phyloP scores from a whole-genome alignment of 2,888 invertebrate genomes.

The Ectemnius cavifrons region DNA sequence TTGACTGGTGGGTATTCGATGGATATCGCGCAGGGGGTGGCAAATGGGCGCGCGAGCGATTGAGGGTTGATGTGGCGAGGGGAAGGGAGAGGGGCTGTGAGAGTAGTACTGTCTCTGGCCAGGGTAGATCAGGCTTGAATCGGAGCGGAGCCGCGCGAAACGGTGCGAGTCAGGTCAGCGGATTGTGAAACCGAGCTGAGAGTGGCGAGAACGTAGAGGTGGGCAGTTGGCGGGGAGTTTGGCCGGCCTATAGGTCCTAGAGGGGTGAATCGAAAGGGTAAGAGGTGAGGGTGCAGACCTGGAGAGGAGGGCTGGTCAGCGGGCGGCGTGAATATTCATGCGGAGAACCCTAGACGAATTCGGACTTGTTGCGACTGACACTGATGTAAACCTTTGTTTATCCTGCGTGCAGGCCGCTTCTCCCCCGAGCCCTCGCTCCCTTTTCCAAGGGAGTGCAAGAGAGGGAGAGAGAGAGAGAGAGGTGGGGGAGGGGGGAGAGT shows the following conservation, averaged over 20 bases:
- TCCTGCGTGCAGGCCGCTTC: conserved; percentile 58
- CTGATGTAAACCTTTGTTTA: conserved; percentile 78
- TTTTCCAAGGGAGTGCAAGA: too few relatives aligned
- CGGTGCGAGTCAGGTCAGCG: conserved; percentile 12
- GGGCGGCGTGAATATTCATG: conserved; percentile 71
- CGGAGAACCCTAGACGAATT: conserved; percentile 72
- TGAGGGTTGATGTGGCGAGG: conserved; percentile 39
- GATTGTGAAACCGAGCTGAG: conserved; percentile 31
- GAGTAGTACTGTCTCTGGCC: conserved; percentile 38
- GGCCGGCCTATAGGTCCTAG: neutral
- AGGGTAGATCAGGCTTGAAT: neutral
- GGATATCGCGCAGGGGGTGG: conserved; percentile 61
- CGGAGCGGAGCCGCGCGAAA: conserved; percentile 28
- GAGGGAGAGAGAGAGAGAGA: too few relatives aligned
- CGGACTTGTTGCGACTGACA: conserved; percentile 78
- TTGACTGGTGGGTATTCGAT: conserved; percentile 72
- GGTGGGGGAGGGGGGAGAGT: too few relatives aligned
- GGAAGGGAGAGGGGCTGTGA: conserved; percentile 28
- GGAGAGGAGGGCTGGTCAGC: conserved; percentile 57
- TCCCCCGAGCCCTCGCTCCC: conserved; percentile 48
- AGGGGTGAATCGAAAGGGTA: conserved; percentile 46
- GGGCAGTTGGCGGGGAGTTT: conserved; percentile 22
- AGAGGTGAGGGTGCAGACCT: conserved; percentile 41
- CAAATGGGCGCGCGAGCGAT: conserved; percentile 41
- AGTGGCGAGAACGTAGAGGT: conserved; percentile 32